Conservation (phyloP, 2,888 invertebrate genomes). For the Cataglyphis cursor region DNA sequence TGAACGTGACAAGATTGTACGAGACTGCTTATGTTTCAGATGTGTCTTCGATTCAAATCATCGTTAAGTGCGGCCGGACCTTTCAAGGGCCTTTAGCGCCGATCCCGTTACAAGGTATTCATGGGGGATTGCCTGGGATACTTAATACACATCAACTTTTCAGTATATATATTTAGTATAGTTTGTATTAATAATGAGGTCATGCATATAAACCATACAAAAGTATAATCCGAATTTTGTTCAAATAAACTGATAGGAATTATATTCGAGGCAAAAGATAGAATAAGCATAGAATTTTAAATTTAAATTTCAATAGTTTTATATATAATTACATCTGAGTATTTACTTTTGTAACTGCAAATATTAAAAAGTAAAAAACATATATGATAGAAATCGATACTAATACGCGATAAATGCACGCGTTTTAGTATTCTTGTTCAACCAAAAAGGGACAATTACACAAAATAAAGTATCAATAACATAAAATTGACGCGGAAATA, state of each 20-base stretch:
- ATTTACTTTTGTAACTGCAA: neutral
- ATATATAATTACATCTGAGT: neutral
- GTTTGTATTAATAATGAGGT: slow-evolving; percentile 19
- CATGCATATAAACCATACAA: neutral
- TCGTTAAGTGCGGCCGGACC: slow-evolving; percentile 84
- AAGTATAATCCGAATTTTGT: slow-evolving; percentile 14
- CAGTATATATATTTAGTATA: slow-evolving; percentile 58
- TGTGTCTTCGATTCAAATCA: slow-evolving; percentile 85
- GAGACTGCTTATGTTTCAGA: slow-evolving; percentile 87
- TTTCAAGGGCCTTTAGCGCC: slow-evolving; percentile 85
- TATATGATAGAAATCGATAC: neutral
- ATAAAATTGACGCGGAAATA: slow-evolving; percentile 27
- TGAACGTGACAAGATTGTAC: slow-evolving; percentile 83
- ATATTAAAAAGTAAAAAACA: slow-evolving; percentile 5
- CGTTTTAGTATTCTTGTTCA: slow-evolving; percentile 17
- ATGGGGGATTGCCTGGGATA: slow-evolving; percentile 86
- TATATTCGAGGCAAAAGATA: slow-evolving; percentile 11
- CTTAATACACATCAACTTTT: slow-evolving; percentile 76
- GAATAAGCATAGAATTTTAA: slow-evolving; percentile 11
- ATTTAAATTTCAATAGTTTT: slow-evolving; percentile 5
- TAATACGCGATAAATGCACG: neutral
- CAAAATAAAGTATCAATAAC: slow-evolving; percentile 13
- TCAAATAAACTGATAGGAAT: neutral
- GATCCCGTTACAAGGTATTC: slow-evolving; percentile 87
- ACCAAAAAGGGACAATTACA: neutral